phyloP scores from a whole-genome alignment of 2,113 vertebrate genomes.

The Crotalus viridis region DNA sequence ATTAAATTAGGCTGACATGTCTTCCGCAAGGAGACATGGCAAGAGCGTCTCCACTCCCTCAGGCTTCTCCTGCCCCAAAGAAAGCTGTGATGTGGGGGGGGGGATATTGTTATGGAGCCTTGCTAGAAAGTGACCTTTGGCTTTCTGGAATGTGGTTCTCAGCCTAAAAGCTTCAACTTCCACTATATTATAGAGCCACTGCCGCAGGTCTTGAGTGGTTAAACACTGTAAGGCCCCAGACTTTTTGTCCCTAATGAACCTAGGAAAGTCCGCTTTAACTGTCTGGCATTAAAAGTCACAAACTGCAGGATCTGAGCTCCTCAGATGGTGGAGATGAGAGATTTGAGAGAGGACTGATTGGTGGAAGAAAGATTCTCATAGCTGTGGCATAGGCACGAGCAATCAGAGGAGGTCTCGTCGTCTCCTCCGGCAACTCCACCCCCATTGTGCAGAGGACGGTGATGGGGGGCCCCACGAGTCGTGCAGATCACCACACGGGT shows the following conservation, averaged over 20 bases:
- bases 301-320: not conserved
- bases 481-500: constrained; percentile 53
- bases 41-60: not conserved
- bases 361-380: constrained; percentile 59
- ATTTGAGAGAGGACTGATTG: constrained; percentile 67
- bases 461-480: constrained; percentile 24
- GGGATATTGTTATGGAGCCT: not conserved
- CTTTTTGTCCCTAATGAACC: not conserved
- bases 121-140: not conserved
- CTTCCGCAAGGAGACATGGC: not conserved
- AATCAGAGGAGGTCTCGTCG: constrained; percentile 16
- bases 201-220: not conserved
- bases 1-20: not conserved
- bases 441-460: not conserved
- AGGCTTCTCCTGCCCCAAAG: not conserved
- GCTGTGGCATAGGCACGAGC: constrained; percentile 30
- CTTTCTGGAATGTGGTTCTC: not conserved
- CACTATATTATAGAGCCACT: not conserved
- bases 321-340: constrained; percentile 68
- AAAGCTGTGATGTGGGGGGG: not conserved
- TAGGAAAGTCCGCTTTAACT: not conserved
- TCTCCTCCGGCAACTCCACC: not conserved
- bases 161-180: not conserved
- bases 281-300: not conserved
- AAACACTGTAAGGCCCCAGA: not conserved